A percentile compares a stretch with the other conserved stretches of the same genome.
phyloP scores from a whole-genome alignment of 2,797 vertebrate genomes.

The Trachops cirrhosus region DNA sequence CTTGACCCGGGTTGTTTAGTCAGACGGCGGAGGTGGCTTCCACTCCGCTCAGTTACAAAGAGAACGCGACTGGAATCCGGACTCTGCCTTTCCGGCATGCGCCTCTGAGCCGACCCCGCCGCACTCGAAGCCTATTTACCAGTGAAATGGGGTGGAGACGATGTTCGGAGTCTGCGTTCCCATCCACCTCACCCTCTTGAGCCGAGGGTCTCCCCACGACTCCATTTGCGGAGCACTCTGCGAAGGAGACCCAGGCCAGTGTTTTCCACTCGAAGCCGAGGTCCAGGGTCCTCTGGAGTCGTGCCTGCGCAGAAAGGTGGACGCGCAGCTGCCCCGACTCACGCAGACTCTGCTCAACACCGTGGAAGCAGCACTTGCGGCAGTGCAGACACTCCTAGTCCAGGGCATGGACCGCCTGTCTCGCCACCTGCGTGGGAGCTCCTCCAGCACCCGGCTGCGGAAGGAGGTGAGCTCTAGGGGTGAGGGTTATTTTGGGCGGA shows the following conservation, averaged over 20 bases:
- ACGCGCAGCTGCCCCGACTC: slow-evolving; percentile 39
- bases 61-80: neutral
- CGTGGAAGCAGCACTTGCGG: neutral
- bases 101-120: neutral
- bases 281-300: slow-evolving; percentile 54
- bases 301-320: slow-evolving; percentile 48
- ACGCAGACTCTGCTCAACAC: slow-evolving; percentile 13
- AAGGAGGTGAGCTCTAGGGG: slow-evolving; percentile 50
- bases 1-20: neutral
- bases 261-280: neutral
- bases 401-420: slow-evolving; percentile 48
- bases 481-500: neutral
- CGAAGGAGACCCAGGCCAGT: neutral
- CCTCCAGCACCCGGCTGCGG: neutral
- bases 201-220: neutral
- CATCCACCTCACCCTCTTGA: neutral
- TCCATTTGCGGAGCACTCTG: neutral
- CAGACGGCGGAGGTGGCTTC: neutral
- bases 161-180: neutral
- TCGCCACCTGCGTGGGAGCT: neutral
- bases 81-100: neutral
- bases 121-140: neutral
- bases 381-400: slow-evolving; percentile 17
- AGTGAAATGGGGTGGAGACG: neutral
- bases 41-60: neutral